phyloP scores from a whole-genome alignment of 2,797 vertebrate species.

The Centropyge bicolor region DNA sequence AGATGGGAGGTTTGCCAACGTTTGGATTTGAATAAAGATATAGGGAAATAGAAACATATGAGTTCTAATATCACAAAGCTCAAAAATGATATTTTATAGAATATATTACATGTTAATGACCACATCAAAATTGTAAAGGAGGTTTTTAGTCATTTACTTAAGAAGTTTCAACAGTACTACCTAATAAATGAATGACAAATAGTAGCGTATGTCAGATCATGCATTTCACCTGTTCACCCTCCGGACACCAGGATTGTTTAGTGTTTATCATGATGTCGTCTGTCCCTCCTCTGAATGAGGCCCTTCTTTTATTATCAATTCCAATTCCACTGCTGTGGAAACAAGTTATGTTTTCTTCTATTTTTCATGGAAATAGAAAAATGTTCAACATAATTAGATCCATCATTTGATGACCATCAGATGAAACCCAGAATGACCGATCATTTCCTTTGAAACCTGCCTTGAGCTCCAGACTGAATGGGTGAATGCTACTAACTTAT shows the following conservation, averaged over 20 bases:
- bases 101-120: not conserved
- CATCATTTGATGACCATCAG: slow-evolving; percentile 26
- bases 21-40: slow-evolving; percentile 1
- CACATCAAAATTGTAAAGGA: not conserved
- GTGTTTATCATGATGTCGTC: slow-evolving; percentile 39
- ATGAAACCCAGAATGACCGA: slow-evolving; percentile 26
- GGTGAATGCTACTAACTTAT: slow-evolving; percentile 14
- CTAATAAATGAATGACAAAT: slow-evolving; percentile 21
- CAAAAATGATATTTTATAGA: not conserved
- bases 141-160: not conserved
- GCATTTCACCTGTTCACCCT: slow-evolving; percentile 58
- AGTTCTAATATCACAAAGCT: not conserved
- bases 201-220: slow-evolving; percentile 31
- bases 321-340: not conserved
- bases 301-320: not conserved
- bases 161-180: slow-evolving; percentile 15
- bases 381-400: slow-evolving; percentile 9
- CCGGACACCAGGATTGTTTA: slow-evolving; percentile 48
- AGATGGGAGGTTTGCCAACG: not conserved
- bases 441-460: slow-evolving; percentile 7
- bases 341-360: not conserved
- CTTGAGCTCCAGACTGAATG: slow-evolving; percentile 18
- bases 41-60: not conserved
- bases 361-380: not conserved
- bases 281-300: slow-evolving; percentile 20